phyloP scores from a whole-genome alignment of 2,113 vertebrate genomes.

The Suncus etruscus region DNA sequence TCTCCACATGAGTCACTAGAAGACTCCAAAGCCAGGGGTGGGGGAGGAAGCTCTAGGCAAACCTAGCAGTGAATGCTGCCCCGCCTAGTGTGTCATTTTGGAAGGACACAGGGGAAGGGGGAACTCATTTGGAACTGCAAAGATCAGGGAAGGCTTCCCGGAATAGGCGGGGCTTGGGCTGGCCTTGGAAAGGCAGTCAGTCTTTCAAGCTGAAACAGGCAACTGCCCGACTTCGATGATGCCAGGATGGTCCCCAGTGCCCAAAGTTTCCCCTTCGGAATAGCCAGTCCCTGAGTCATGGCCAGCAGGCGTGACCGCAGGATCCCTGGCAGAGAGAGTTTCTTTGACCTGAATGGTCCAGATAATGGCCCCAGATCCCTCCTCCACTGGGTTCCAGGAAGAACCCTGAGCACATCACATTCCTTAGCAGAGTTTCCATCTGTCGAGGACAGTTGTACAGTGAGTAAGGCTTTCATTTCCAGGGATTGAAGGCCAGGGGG shows the following conservation, averaged over 20 bases:
- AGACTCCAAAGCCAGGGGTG: constrained; percentile 35
- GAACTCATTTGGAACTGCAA: constrained; percentile 38
- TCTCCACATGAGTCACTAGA: constrained; percentile 23
- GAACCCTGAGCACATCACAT: constrained; percentile 75
- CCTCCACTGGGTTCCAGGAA: constrained; percentile 70
- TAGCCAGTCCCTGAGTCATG: constrained; percentile 62
- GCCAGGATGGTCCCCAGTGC: constrained; percentile 47
- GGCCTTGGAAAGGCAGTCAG: constrained; percentile 59
- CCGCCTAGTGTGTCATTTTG: constrained; percentile 49
- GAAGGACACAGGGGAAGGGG: constrained; percentile 2
- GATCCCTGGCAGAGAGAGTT: constrained; percentile 69
- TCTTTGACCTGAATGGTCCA: constrained; percentile 73
- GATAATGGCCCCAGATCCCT: constrained; percentile 70
- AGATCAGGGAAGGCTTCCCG: constrained; percentile 54
- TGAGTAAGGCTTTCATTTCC: constrained; percentile 71
- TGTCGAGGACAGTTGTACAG: constrained; percentile 67
- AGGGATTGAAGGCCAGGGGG: constrained; percentile 46
- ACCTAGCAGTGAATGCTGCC: neutral
- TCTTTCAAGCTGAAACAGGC: constrained; percentile 62
- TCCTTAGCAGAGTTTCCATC: constrained; percentile 69
- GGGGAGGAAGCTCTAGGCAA: constrained; percentile 38
- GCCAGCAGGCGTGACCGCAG: constrained; percentile 55
- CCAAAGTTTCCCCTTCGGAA: constrained; percentile 40
- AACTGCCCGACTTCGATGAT: constrained; percentile 48
- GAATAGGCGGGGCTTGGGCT: constrained; percentile 55